Evolutionary conservation across 1,140 invertebrate genomes (phyloP).

Genomic region (Eciton burchellii): DNA sequence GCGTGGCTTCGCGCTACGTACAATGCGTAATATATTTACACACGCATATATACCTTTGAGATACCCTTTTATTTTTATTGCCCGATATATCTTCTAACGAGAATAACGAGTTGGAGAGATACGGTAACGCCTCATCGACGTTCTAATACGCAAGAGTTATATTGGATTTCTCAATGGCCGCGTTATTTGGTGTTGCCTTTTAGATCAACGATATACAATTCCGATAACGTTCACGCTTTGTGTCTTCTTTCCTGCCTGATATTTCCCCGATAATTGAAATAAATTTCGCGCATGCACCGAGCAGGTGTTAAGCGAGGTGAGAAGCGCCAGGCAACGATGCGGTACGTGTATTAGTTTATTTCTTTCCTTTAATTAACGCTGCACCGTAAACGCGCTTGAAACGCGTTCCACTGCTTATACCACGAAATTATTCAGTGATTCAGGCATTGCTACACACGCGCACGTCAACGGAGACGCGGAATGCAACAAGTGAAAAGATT

Average conservation of each 20-base stretch:
- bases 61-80: background rate
- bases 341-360: background rate
- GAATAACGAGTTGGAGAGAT: background rate
- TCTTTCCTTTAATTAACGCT: slow-evolving; percentile 27
- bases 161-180: background rate
- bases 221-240: background rate
- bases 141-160: background rate
- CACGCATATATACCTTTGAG: background rate
- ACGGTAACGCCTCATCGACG: background rate
- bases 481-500: slow-evolving; percentile 21
- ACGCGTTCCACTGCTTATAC: background rate
- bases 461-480: background rate
- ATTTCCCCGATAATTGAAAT: background rate
- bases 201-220: background rate
- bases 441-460: background rate
- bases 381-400: background rate
- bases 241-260: background rate
- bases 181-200: background rate
- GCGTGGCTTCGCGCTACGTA: background rate
- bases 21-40: background rate
- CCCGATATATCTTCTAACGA: background rate
- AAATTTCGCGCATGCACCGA: background rate
- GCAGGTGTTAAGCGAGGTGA: background rate
- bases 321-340: background rate
- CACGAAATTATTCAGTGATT: slow-evolving; percentile 21